Percentiles rank a stretch among this genome's conserved stretches.
Evolutionary conservation across 2,797 vertebrate species (phyloP).

Genomic region (Gallinago solitaria): DNA sequence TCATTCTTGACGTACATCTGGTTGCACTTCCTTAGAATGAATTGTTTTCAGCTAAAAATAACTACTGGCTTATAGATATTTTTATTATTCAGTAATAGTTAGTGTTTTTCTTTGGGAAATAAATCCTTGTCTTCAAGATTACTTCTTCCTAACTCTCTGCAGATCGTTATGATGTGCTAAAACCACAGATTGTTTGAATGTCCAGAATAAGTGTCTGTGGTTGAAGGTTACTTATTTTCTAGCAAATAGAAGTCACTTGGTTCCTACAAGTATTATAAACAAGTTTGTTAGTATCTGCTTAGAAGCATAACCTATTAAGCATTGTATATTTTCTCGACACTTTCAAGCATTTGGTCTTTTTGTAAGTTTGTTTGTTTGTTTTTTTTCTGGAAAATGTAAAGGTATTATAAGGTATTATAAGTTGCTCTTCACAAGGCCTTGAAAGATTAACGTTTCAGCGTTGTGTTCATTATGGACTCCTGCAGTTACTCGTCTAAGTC

Average conservation of each 20-base stretch:
- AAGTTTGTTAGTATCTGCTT: not conserved
- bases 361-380: no score
- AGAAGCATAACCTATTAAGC: not conserved
- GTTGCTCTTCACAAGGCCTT: not conserved
- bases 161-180: not conserved
- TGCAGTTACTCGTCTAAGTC: not conserved
- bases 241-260: not conserved
- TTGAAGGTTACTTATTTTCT: not conserved
- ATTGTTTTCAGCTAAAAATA: constrained; percentile 4
- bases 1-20: not conserved
- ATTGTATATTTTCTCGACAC: not conserved
- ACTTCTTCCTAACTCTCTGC: not conserved
- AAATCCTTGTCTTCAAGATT: not conserved
- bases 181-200: not conserved
- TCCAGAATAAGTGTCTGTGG: not conserved
- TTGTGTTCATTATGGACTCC: not conserved
- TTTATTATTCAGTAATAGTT: not conserved
- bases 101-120: not conserved
- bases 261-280: not conserved
- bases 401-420: not conserved
- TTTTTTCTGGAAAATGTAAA: not conserved
- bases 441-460: not conserved
- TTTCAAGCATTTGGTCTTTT: not conserved
- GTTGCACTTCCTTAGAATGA: not conserved
- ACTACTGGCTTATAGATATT: not conserved